Conservation (phyloP, 2,113 vertebrate genomes). For the Chionodraco myersi region DNA sequence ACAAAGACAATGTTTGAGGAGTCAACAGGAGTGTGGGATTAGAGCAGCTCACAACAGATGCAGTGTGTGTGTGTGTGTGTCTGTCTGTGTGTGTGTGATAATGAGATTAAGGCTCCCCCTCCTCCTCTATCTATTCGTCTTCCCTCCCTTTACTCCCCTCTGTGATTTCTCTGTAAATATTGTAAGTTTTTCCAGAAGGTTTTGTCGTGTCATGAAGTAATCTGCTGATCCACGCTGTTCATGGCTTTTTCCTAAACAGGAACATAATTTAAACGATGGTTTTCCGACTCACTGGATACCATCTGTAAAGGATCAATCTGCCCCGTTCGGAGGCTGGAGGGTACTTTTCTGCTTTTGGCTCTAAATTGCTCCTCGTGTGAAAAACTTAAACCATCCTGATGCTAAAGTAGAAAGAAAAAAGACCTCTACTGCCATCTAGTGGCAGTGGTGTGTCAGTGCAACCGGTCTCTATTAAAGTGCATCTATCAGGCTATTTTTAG, state of each 20-base stretch:
- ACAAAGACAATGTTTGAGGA: constrained; percentile 51
- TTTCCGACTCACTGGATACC: neutral
- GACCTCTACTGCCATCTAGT: constrained; percentile 47
- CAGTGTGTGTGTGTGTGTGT: neutral
- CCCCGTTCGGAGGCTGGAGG: neutral
- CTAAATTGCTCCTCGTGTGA: fast-evolving
- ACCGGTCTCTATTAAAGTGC: neutral
- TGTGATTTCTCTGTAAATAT: neutral
- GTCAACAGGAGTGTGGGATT: constrained; percentile 51
- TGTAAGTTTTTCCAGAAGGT: neutral
- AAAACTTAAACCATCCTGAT: neutral
- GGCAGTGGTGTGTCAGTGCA: neutral
- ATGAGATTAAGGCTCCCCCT: constrained; percentile 33
- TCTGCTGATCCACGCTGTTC: neutral
- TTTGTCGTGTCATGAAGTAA: fast-evolving
- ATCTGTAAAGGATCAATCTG: neutral
- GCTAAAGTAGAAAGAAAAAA: neutral
- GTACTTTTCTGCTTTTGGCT: neutral
- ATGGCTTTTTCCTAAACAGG: neutral
- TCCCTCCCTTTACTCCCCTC: neutral
- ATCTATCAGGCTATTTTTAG: too few relatives aligned
- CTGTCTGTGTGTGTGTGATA: too few relatives aligned
- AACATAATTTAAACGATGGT: neutral
- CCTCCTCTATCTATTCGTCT: neutral
- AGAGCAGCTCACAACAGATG: constrained; percentile 49